These are phyloP conservation scores for Patella ulyssiponensis DNA, from an alignment of 2,888 invertebrate genomes.

Conservation along the genomic window DNA sequence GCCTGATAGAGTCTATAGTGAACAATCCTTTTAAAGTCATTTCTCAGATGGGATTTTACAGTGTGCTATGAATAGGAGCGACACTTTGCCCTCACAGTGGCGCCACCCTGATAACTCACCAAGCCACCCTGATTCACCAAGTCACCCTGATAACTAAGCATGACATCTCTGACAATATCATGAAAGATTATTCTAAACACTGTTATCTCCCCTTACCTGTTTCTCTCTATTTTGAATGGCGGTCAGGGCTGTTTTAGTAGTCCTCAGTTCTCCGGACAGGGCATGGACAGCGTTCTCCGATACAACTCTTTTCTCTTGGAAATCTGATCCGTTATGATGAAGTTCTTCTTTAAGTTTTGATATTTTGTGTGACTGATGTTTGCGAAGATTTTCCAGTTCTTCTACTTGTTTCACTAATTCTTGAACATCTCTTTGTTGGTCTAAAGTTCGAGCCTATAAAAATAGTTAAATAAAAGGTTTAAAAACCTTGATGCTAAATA, in stretches of 20 bases:
- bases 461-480: neutral
- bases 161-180: no score
- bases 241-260: constrained; percentile 67
- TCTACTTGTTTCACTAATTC: constrained; percentile 64
- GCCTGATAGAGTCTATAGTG: no score
- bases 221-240: constrained; percentile 68
- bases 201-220: constrained; percentile 55
- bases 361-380: constrained; percentile 70
- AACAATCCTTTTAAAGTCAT: no score
- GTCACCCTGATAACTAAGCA: no score
- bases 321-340: constrained; percentile 46
- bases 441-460: constrained; percentile 58
- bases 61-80: no score
- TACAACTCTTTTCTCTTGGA: constrained; percentile 58
- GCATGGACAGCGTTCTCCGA: constrained; percentile 71
- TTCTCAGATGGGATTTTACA: no score
- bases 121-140: no score
- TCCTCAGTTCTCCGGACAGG: constrained; percentile 70
- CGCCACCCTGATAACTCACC: no score
- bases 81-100: no score
- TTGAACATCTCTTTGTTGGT: constrained; percentile 68
- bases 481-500: no score
- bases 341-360: constrained; percentile 61
- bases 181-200: no score
- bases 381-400: constrained; percentile 68